A percentile compares a stretch with the other conserved stretches of the same genome.
These are phyloP conservation scores for Heliconius aoede DNA, from an alignment of 2,888 invertebrate species.

Conservation along the genomic window DNA sequence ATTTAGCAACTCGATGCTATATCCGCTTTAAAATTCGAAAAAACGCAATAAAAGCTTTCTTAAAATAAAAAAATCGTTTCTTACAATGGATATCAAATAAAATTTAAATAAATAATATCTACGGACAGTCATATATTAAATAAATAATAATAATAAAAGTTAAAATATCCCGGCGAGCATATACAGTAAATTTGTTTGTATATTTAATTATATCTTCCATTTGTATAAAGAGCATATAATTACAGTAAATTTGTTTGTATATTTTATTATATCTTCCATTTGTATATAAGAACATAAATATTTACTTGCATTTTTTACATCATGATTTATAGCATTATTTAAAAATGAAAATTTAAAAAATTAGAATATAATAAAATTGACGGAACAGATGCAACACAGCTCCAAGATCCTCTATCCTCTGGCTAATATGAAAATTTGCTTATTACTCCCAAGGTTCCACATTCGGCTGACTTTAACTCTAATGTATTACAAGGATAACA, in stretches of 20 bases:
- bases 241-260: background rate
- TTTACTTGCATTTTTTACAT: background rate
- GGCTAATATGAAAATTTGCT: slow-evolving; percentile 24
- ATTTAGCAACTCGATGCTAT: background rate
- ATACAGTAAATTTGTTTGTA: background rate
- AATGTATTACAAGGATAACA: slow-evolving; percentile 37
- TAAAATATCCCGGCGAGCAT: background rate
- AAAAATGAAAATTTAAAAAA: no score
- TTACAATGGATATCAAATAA: no score
- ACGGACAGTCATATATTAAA: background rate
- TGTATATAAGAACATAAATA: background rate
- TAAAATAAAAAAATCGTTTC: background rate
- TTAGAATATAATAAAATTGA: no score
- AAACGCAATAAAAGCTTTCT: background rate
- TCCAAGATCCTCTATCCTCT: background rate
- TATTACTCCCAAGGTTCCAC: slow-evolving; percentile 25
- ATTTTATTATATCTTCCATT: background rate
- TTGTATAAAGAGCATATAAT: background rate
- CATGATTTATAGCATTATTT: background rate
- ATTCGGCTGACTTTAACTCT: slow-evolving; percentile 26
- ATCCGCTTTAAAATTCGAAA: no score
- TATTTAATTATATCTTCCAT: background rate
- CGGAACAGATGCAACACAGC: background rate
- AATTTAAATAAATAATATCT: no score
- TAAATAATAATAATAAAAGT: no score